These are phyloP conservation scores for Lasaia peninsularis DNA, from an alignment of 1,140 invertebrate genomes.

Conservation along the genomic window DNA sequence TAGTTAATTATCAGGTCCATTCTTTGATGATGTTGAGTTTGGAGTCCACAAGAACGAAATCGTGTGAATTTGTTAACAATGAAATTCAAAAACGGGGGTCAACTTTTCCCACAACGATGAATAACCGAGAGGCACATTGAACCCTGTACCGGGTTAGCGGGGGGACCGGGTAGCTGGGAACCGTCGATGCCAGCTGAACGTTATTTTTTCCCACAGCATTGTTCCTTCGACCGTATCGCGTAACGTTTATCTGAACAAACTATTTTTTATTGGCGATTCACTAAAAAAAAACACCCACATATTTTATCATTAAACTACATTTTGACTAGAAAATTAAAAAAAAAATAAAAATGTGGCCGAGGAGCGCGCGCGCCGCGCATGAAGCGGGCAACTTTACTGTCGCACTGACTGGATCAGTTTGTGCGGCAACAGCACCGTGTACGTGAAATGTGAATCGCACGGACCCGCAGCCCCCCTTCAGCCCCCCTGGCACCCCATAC, in stretches of 20 bases:
- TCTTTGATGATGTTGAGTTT: slow-evolving; percentile 56
- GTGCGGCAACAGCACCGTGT: slow-evolving; percentile 1
- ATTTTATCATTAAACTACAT: slow-evolving; percentile 44
- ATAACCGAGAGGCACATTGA: slow-evolving; percentile 76
- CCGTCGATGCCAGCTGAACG: slow-evolving; percentile 76
- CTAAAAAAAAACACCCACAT: slow-evolving; percentile 33
- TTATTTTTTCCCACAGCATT: slow-evolving; percentile 78
- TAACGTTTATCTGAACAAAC: slow-evolving; percentile 46
- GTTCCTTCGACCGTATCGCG: slow-evolving; percentile 71
- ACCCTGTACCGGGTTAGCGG: slow-evolving; percentile 67
- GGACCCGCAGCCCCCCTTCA: slow-evolving; percentile 61
- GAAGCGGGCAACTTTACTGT: slow-evolving; percentile 58
- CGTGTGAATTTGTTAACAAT: slow-evolving; percentile 76
- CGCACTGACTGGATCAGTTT: slow-evolving; percentile 54
- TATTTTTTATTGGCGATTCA: slow-evolving; percentile 39
- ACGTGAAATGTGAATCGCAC: slow-evolving; percentile 43
- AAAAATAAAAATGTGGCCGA: slow-evolving; percentile 29
- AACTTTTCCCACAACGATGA: slow-evolving; percentile 77
- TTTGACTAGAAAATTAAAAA: slow-evolving; percentile 56
- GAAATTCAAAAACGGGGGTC: slow-evolving; percentile 71
- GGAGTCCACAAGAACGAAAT: slow-evolving; percentile 37
- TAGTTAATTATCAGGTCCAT: slow-evolving; percentile 14
- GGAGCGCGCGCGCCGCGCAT: slow-evolving; percentile 66
- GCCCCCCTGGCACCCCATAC: slow-evolving; percentile 33
- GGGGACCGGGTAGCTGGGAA: slow-evolving; percentile 75